These are phyloP conservation scores for Onychorhynchus coronatus DNA, from an alignment of 2,113 vertebrate genomes.

Conservation along the genomic window DNA sequence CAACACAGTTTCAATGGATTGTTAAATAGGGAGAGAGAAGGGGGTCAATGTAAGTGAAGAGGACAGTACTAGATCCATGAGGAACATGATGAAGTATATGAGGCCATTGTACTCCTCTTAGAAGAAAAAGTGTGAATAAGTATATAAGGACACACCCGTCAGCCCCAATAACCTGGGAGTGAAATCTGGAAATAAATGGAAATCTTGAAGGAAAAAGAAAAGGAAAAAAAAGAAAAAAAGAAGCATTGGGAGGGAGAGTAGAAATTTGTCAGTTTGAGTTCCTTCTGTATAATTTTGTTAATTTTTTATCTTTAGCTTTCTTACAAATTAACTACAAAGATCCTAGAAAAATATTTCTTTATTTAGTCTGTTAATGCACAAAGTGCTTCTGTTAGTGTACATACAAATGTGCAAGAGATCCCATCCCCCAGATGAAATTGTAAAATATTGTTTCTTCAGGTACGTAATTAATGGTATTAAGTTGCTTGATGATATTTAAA, in stretches of 20 bases:
- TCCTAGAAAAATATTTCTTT: background rate
- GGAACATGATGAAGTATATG: background rate
- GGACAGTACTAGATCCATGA: background rate
- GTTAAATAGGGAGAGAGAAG: background rate
- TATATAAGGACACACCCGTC: background rate
- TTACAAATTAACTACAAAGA: background rate
- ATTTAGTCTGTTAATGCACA: background rate
- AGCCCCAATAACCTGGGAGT: background rate
- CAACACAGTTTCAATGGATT: background rate
- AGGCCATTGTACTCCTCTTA: background rate
- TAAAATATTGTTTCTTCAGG: background rate
- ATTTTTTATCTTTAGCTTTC: background rate
- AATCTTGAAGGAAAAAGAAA: background rate
- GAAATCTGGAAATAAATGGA: background rate
- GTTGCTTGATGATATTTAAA: background rate
- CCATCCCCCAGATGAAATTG: background rate
- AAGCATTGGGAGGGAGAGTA: rapidly evolving
- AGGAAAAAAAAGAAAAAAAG: too few species aligned
- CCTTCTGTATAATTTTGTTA: background rate
- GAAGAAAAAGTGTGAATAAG: background rate
- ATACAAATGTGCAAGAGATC: background rate
- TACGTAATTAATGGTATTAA: background rate
- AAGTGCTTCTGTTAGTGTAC: background rate
- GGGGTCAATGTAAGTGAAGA: background rate
- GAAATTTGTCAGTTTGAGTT: background rate